Conservation (phyloP, 2,888 invertebrate genomes). For the Melinopterus prodromus region DNA sequence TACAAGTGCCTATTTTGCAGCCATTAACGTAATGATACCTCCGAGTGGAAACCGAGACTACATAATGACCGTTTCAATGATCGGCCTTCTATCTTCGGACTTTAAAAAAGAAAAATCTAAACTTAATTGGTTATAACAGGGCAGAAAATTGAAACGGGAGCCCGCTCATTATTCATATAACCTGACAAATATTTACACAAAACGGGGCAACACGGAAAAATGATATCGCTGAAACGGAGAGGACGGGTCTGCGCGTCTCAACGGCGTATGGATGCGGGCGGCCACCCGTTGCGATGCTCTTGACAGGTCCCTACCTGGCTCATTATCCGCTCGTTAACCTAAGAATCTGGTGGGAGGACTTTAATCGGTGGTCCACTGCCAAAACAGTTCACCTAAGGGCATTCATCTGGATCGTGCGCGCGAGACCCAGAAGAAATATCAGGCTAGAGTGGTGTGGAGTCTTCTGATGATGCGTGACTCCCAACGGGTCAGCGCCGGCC, state of each 20-base stretch:
- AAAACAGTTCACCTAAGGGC: constrained; percentile 47
- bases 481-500: constrained; percentile 6
- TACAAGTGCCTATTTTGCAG: not conserved
- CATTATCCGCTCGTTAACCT: constrained; percentile 51
- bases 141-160: constrained; percentile 53
- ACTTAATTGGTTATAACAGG: constrained; percentile 46
- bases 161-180: constrained; percentile 54
- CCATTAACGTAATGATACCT: not conserved
- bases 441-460: constrained; percentile 9
- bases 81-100: not conserved
- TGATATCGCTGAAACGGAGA: constrained; percentile 34
- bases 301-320: constrained; percentile 49
- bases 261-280: constrained; percentile 35
- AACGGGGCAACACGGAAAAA: constrained; percentile 48
- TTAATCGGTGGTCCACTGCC: constrained; percentile 48
- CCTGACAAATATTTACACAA: constrained; percentile 55
- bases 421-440: not conserved
- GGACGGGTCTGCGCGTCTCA: constrained; percentile 35
- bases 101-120: constrained; percentile 41
- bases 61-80: not conserved
- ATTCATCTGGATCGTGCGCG: constrained; percentile 31
- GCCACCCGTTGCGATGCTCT: constrained; percentile 48
- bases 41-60: not conserved
- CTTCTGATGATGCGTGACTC: constrained; percentile 5
- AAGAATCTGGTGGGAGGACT: constrained; percentile 50